Conservation (phyloP, 2,113 vertebrate species). For the Heloderma charlesbogerti region DNA sequence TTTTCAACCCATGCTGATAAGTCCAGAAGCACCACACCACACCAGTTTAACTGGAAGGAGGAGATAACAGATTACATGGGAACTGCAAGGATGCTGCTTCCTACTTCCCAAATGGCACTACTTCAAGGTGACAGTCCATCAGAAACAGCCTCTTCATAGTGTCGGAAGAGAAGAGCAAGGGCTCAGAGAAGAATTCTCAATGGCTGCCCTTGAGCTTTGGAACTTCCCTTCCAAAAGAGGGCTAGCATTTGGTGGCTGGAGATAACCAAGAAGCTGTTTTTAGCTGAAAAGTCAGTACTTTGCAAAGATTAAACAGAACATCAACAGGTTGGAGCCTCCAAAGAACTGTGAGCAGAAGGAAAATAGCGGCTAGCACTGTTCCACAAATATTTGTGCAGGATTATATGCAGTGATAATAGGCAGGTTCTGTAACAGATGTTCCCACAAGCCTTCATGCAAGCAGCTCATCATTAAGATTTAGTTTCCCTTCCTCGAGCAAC, state of each 20-base stretch:
- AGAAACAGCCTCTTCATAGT: not conserved
- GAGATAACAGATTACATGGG: not conserved
- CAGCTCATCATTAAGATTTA: not conserved
- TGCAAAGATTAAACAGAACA: conserved; percentile 4
- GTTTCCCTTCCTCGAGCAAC: not conserved
- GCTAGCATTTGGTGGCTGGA: not conserved
- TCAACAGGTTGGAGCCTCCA: not conserved
- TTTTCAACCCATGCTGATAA: not conserved
- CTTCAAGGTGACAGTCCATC: no score
- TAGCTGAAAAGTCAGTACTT: not conserved
- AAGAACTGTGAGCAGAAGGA: not conserved
- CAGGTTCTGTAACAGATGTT: not conserved
- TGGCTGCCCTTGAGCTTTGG: not conserved
- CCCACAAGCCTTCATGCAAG: no score
- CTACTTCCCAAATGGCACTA: not conserved
- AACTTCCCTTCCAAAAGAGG: not conserved
- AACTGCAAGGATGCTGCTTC: not conserved
- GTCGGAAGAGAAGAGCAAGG: not conserved
- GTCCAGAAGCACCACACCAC: not conserved
- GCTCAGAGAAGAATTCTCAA: not conserved
- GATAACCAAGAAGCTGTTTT: not conserved
- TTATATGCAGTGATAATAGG: not conserved
- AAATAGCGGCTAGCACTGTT: not conserved
- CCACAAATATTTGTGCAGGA: not conserved
- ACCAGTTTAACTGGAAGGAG: not conserved